Evolutionary conservation across 1,140 invertebrate genomes (phyloP).

Genomic region (Sycophaga agraensis): DNA sequence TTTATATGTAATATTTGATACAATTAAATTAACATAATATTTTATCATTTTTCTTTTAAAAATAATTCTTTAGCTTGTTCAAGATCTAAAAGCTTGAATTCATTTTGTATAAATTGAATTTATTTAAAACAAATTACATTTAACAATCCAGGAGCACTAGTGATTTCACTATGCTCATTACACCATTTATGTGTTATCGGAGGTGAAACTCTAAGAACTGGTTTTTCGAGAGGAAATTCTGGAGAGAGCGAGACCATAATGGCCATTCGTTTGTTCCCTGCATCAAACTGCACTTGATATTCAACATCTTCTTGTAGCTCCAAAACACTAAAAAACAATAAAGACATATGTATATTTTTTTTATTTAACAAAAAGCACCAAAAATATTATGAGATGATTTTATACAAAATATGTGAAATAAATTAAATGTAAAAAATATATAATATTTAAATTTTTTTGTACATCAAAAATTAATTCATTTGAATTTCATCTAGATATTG

Average conservation of each 20-base stretch:
- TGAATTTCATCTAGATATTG: too few species aligned
- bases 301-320: slow-evolving; percentile 70
- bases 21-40: too few species aligned
- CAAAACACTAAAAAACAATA: slow-evolving; percentile 60
- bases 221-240: slow-evolving; percentile 75
- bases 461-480: too few species aligned
- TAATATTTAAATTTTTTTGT: too few species aligned
- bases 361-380: too few species aligned
- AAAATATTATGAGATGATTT: too few species aligned
- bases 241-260: slow-evolving; percentile 65
- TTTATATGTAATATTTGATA: too few species aligned
- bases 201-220: slow-evolving; percentile 68
- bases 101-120: neutral
- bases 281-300: slow-evolving; percentile 70
- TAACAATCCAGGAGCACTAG: slow-evolving; percentile 69
- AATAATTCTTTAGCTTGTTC: too few species aligned
- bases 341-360: neutral
- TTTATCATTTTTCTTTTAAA: too few species aligned
- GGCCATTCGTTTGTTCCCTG: slow-evolving; percentile 64
- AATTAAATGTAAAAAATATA: too few species aligned
- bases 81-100: too few species aligned
- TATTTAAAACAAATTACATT: slow-evolving; percentile 59
- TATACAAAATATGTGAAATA: too few species aligned
- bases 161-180: slow-evolving; percentile 65
- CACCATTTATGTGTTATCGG: slow-evolving; percentile 70